A percentile compares a stretch with the other conserved stretches of the same genome.
These are phyloP conservation scores for Arbacia lixula DNA, from an alignment of 53 echinoderm and acorn worm genomes.

Conservation along the genomic window DNA sequence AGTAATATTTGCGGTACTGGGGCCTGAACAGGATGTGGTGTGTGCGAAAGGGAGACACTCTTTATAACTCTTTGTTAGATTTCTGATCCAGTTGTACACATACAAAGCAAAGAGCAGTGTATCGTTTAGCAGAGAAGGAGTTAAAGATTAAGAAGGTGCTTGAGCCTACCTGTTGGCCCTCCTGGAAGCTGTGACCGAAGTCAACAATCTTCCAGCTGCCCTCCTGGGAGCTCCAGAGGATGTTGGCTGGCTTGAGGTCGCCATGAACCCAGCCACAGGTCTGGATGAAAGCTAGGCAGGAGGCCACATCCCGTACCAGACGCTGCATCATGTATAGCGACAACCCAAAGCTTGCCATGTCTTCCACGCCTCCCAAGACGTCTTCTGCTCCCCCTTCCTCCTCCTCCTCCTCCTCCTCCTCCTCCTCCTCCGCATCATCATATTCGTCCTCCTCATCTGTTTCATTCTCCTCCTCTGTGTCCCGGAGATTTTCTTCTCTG, in stretches of 20 bases:
- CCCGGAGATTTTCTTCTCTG: not conserved
- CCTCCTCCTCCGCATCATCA: not conserved
- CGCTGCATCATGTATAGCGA: conserved; percentile 82
- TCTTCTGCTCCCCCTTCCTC: not conserved
- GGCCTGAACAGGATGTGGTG: too few relatives aligned
- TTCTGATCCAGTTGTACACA: too few relatives aligned
- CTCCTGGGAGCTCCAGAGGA: conserved; percentile 91
- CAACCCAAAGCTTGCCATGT: conserved; percentile 49
- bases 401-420: not conserved
- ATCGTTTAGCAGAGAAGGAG: not conserved
- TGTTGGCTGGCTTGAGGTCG: conserved; percentile 91
- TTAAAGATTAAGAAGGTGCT: not conserved
- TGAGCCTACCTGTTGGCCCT: conserved; percentile 70
- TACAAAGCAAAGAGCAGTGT: too few relatives aligned
- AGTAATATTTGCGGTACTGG: too few relatives aligned
- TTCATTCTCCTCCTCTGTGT: not conserved
- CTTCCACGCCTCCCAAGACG: not conserved
- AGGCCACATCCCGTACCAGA: conserved; percentile 70
- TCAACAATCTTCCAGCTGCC: conserved; percentile 91
- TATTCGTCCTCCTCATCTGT: not conserved
- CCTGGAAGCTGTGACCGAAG: conserved; percentile 92
- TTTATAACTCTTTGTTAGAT: too few relatives aligned
- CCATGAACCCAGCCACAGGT: conserved; percentile 87
- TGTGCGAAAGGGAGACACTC: too few relatives aligned
- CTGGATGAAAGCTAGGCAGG: conserved; percentile 82